Evolutionary conservation across 92 coral and sea anemone species (phyloP), one percentile per base, ranked within the genome.

Genomic region (Desmophyllum pertusum): DNA sequence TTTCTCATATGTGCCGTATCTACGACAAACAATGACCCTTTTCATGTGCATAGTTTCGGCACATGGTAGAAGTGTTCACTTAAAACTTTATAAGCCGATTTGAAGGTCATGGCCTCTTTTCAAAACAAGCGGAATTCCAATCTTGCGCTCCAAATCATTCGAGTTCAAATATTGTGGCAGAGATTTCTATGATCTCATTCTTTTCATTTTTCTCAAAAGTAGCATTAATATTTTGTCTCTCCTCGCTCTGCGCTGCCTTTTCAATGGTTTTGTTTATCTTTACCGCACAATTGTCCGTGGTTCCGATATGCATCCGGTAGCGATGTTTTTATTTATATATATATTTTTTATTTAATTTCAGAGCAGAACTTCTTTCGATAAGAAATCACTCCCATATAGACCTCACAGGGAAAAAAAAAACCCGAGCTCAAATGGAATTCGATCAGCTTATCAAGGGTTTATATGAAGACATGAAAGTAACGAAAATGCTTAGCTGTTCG

Each of bases 231-330:
- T 21, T 55, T 5, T 23, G 65, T 0, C n/a, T 59, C 65, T 5
- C 0, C 10, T 59, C 65, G 13, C 33, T 59, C n/a, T 25, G 13
- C 33, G 25, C n/a, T 25, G 1, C 2, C 41, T 48, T 74, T 74
- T 50, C 43, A 39, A 36, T 23, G 68, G 57, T 35, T 52, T 76
- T 76, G 80, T 76, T 76, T 36, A 35, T 76, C 48, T 51, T 36
- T 19, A 23, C 35, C 41, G 80, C 80, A 7, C 31, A 29, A 59
- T 6, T 7, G 62, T 25, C 45, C 67, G 18, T 25, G 40, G 65
- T 57, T 77, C 81, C 81, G 81, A 77, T 61, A n/a, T 57, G 70
- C 19, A 77, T 77, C 70, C 33, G 46, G 14, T 53, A 35, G 27
- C 65, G 46, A 2, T 72, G 57, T 43, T 52, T 52, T 23, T 33